These are phyloP conservation scores for Toxostoma redivivum DNA, from an alignment of 2,113 vertebrate species.

Conservation along the genomic window DNA sequence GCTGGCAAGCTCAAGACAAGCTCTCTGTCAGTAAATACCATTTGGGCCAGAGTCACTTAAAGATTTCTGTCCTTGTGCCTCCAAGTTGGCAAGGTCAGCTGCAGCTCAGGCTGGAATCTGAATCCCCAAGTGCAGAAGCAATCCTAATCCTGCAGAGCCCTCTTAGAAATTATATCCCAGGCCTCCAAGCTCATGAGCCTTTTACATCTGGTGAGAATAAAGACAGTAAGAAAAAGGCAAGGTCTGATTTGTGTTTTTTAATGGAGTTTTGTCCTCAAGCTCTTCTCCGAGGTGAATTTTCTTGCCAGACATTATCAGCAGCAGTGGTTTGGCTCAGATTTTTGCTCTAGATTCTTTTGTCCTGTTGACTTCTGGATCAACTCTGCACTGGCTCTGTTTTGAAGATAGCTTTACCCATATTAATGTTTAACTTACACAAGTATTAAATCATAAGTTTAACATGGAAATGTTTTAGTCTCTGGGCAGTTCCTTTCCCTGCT, in stretches of 20 bases:
- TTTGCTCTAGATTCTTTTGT: slow-evolving; percentile 59
- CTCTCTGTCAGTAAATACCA: background rate
- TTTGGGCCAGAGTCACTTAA: background rate
- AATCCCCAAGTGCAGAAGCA: background rate
- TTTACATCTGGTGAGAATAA: slow-evolving; percentile 34
- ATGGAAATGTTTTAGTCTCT: slow-evolving; percentile 37
- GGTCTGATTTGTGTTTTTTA: background rate
- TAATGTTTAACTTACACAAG: slow-evolving; percentile 64
- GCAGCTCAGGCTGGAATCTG: background rate
- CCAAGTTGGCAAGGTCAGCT: background rate
- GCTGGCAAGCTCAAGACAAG: slow-evolving; percentile 1
- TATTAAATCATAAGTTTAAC: slow-evolving; percentile 45
- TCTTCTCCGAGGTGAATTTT: slow-evolving; percentile 6
- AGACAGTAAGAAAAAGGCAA: slow-evolving; percentile 6
- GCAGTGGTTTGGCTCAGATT: slow-evolving; percentile 43
- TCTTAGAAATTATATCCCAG: background rate
- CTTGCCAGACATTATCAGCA: slow-evolving; percentile 57
- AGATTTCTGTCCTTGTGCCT: slow-evolving; percentile 1
- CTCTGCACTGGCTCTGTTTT: slow-evolving; percentile 49
- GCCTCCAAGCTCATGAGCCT: background rate
- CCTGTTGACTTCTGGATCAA: slow-evolving; percentile 71
- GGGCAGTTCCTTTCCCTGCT: slow-evolving; percentile 7
- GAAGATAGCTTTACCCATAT: slow-evolving; percentile 48
- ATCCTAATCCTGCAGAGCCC: background rate
- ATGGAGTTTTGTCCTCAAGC: slow-evolving; percentile 1